These are phyloP conservation scores for Sinohyriopsis cumingii DNA, from an alignment of 2,888 invertebrate genomes.

Conservation along the genomic window DNA sequence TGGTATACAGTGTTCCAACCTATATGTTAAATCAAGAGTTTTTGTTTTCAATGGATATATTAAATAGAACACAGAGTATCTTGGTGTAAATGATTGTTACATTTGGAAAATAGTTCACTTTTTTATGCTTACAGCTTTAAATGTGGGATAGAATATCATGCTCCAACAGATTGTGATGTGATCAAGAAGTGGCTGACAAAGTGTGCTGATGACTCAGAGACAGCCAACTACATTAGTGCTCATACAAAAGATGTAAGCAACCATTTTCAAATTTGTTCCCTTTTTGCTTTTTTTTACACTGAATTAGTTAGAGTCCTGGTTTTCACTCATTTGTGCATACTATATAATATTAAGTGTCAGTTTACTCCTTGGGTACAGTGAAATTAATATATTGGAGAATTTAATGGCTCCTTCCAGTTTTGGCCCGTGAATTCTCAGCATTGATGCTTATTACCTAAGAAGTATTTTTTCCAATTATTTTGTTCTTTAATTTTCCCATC, in stretches of 20 bases:
- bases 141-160: constrained; percentile 98
- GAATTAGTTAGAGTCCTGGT: not conserved
- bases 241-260: constrained; percentile 90
- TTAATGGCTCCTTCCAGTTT: too few relatives aligned
- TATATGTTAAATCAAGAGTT: too few relatives aligned
- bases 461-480: too few relatives aligned
- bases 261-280: too few relatives aligned
- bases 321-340: not conserved
- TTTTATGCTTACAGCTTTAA: constrained; percentile 77
- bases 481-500: too few relatives aligned
- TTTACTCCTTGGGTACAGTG: not conserved
- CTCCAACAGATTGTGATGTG: constrained; percentile 95
- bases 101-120: not conserved
- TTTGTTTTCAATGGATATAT: too few relatives aligned
- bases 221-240: constrained; percentile 99
- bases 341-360: not conserved
- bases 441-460: too few relatives aligned
- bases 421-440: too few relatives aligned
- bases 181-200: constrained; percentile 99
- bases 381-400: too few relatives aligned
- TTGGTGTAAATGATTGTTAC: not conserved
- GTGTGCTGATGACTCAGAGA: constrained; percentile 99
- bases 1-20: too few relatives aligned
- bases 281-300: constrained; percentile 34
- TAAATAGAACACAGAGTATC: not conserved